A percentile compares a stretch with the other conserved stretches of the same genome.
phyloP scores from a whole-genome alignment of 2,113 vertebrate species.

The Heterotilapia buettikoferi region DNA sequence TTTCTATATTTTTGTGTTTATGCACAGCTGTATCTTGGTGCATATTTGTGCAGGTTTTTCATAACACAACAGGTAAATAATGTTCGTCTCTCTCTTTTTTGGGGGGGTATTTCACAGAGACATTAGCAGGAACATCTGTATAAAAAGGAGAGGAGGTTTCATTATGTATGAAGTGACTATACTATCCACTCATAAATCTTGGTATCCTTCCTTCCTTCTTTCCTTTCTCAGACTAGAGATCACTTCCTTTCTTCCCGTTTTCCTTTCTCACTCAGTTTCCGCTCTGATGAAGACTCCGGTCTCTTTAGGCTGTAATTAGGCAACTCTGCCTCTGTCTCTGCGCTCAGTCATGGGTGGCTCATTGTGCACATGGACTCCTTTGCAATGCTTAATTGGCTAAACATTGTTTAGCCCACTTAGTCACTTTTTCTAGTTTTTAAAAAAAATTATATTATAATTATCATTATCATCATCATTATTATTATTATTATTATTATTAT shows the following conservation, averaged over 20 bases:
- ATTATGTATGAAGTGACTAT: not conserved
- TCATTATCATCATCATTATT: not conserved
- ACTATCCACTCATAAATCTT: not conserved
- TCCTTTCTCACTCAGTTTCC: conserved; percentile 2
- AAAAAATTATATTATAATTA: not conserved
- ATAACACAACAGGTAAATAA: not conserved
- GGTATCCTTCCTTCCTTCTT: not conserved
- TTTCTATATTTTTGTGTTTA: not conserved
- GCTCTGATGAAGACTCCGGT: conserved; percentile 42
- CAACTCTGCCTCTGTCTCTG: conserved; percentile 46
- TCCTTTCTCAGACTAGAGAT: not conserved
- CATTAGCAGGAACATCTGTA: not conserved
- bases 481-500: not conserved
- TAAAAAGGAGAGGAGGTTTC: not conserved
- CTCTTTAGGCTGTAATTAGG: conserved; percentile 64
- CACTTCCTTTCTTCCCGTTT: not conserved
- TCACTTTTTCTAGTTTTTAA: not conserved
- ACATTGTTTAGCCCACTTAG: conserved; percentile 47
- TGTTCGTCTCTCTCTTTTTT: not conserved
- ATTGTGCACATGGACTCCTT: conserved; percentile 59
- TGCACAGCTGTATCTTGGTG: not conserved
- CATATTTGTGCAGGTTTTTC: not conserved
- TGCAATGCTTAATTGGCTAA: conserved; percentile 58
- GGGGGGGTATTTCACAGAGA: not conserved
- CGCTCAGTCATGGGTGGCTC: conserved; percentile 56